These are phyloP conservation scores for Apeira syringaria DNA, from an alignment of 2,888 invertebrate genomes.

Conservation along the genomic window DNA sequence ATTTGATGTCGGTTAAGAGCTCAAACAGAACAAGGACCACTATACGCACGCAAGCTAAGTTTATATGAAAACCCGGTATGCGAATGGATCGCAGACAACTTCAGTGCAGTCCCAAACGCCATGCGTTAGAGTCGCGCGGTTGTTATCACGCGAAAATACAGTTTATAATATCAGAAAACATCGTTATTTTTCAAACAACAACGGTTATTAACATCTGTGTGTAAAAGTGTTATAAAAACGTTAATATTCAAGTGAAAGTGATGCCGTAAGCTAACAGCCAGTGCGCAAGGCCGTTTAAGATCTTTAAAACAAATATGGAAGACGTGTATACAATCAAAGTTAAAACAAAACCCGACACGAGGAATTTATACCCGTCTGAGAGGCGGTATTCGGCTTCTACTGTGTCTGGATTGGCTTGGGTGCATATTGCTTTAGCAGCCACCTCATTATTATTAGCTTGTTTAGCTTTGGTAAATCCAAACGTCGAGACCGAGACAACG, in stretches of 20 bases:
- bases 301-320: conserved; percentile 72
- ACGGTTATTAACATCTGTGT: conserved; percentile 16
- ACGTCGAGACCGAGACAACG: conserved; percentile 28
- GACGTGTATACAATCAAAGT: conserved; percentile 87
- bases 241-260: conserved; percentile 16
- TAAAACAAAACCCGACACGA: conserved; percentile 84
- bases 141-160: conserved; percentile 11
- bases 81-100: conserved; percentile 27
- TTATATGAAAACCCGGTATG: conserved; percentile 1
- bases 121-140: conserved; percentile 21
- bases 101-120: conserved; percentile 37
- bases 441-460: conserved; percentile 83
- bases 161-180: conserved; percentile 20
- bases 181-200: conserved; percentile 28
- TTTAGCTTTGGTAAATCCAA: conserved; percentile 71
- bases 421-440: conserved; percentile 84
- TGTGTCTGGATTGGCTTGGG: conserved; percentile 85
- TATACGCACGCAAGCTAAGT: conserved; percentile 2
- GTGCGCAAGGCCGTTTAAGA: conserved; percentile 26
- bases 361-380: conserved; percentile 85
- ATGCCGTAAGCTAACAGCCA: conserved; percentile 2
- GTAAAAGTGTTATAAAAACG: conserved; percentile 6
- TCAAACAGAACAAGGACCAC: not conserved
- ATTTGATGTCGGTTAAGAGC: not conserved
- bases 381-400: conserved; percentile 87